Evolutionary conservation across 2,113 vertebrate genomes (phyloP), one percentile per base, ranked within the genome.

Genomic region (Dromiciops gliroides): DNA sequence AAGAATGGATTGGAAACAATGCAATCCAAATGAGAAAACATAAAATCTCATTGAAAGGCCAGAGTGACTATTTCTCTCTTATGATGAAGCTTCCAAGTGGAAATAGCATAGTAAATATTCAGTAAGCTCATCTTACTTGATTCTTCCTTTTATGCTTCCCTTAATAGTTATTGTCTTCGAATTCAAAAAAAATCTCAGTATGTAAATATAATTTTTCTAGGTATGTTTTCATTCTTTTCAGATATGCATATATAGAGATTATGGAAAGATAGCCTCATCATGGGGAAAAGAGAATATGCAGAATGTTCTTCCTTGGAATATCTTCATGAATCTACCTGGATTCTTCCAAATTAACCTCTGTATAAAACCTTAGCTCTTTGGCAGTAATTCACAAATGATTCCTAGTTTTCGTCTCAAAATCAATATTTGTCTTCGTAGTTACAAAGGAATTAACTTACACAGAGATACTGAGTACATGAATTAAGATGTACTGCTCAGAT

Each of bases 281-380:
- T 89, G 47, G 3, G 50, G 83, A 94, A 90, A 95, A 6, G 24
- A 94, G 95, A 3, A 49, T n/a, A 44, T 89, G 7, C 1, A 91
- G 94, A 93, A n/a, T 94, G 93, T 94, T 94, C 28, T 96, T 95
- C n/a, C 89, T 50, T 31, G 92, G 51, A 94, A 89, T 90, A 37
- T 5, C n/a, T 92, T 50, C 14, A 48, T 51, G 48, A 94, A n/a
- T 48, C 51, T 2, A 94, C 22, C 47, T 91, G 93, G 90, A 48
- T 89, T n/a, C 14, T 95, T 93, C 8, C 22, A 91, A 23, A 37
- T 92, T 93, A 90, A 37, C 19, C 31, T 92, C 14, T 8, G 16
- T 50, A 22, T 14, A 44, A 50, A 48, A 3, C 7, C 11, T 91
- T n/a, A 89, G 22, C 12, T 91, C 89, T 93, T 48, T 67, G 51